Evolutionary conservation across 2,113 vertebrate genomes (phyloP), one percentile per base, ranked within the genome.

Genomic region (Pelodiscus sinensis): DNA sequence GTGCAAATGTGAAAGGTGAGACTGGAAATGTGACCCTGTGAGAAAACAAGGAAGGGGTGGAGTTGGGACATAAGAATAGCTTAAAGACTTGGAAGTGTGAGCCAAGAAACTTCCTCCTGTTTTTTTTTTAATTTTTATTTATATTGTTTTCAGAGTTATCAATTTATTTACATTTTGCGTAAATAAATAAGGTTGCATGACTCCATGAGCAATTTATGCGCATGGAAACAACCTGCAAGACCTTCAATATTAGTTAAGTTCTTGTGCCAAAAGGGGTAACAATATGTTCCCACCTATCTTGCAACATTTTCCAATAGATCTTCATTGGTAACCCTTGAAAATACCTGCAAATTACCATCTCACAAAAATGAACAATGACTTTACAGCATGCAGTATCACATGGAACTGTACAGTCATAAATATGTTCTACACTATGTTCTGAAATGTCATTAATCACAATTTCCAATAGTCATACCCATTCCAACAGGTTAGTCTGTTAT

Each of bases 361-460:
- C 52, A 3, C 31, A 15, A 0, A 73, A 35, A 1, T 52, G 56
- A n/a, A 77, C 51, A 55, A 44, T 8, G 0, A 29, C 4, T 24
- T 71, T 73, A 11, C 35, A 90, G 31, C 11, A 60, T 25, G 6
- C 4, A 68, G 1, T 10, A 57, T 81, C 84, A 13, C 60, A 2
- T 86, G 50, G 56, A 82, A 89, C 0, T 2, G 1, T 4, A 9
- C 21, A 55, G 83, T 52, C 68, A 79, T 57, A 87, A 89, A 81
- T 91, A 79, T 92, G 24, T 90, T 83, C 25, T 83, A 83, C 4
- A 1, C 21, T 83, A 21, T 85, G 19, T 79, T 93, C 82, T 86
- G 90, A 96, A 91, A 92, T 68, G 14, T 77, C 31, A 78, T 93
- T 88, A 85, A 82, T 87, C 87, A 79, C 35, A 51, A 71, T 84